A percentile compares a stretch with the other conserved stretches of the same genome.
Evolutionary conservation across 37 sponge, comb jelly and placozoan genomes (phyloP).

Genomic region (Mnemiopsis leidyi): DNA sequence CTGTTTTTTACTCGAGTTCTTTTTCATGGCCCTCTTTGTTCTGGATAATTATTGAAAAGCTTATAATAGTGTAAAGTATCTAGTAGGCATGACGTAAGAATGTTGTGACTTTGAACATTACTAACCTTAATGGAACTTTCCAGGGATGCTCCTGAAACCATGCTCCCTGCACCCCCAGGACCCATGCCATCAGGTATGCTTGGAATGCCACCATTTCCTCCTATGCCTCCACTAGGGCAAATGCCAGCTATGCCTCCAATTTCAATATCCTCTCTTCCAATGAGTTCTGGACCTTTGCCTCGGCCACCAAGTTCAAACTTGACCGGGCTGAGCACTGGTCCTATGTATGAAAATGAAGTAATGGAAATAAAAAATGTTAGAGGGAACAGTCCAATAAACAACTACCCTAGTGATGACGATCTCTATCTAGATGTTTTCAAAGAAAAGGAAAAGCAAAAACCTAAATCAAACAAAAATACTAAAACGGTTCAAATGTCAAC

Average conservation of each 20-base stretch:
- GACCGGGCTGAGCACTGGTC: background rate
- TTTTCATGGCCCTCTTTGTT: too few relatives aligned
- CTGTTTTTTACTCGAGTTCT: too few relatives aligned
- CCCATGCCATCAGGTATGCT: constrained; percentile 5
- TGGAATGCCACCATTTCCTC: background rate
- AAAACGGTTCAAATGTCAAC: background rate
- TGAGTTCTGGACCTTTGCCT: background rate
- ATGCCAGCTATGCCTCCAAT: constrained; percentile 57
- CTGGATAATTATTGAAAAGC: too few relatives aligned
- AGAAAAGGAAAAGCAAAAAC: constrained; percentile 37
- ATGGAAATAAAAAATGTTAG: background rate
- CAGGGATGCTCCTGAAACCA: background rate
- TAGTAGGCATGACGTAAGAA: too few relatives aligned
- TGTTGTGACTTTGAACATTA: too few relatives aligned
- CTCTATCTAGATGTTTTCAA: constrained; percentile 52
- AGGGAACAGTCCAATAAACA: background rate
- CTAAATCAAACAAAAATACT: background rate
- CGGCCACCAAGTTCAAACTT: background rate
- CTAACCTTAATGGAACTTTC: background rate
- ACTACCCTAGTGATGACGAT: constrained; percentile 22
- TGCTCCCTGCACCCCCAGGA: background rate
- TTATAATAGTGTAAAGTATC: too few relatives aligned
- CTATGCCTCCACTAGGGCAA: background rate
- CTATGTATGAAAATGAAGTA: background rate
- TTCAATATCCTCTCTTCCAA: background rate